Evolutionary conservation across 2,797 vertebrate genomes (phyloP), one percentile per base, ranked within the genome.

Genomic region (Cetoscarus ocellatus): DNA sequence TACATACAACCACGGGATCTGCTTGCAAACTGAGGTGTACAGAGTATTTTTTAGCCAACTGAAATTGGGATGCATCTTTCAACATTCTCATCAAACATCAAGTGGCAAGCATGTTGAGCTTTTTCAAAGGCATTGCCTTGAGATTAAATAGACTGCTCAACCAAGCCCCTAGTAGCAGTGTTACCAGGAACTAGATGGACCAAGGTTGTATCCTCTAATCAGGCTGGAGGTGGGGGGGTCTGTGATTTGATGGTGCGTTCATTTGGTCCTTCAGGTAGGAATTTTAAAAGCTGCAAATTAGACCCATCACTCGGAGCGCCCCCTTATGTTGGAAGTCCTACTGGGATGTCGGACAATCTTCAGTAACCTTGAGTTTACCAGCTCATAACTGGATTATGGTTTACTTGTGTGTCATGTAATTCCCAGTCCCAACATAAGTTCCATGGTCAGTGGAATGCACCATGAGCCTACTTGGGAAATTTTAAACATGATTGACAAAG

Each of bases 21-120:
- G 80, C 82, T 88, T 65, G 86, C 75, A 80, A 78, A 79, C 74
- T 64, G 35, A 83, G 70, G 81, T 53, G 52, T 47, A 77, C 75
- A 68, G 73, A 77, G 73, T 73, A 77, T 83, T 91, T 84, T 70
- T 65, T 75, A 67, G 49, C 57, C 72, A 84, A 86, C 82, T 82
- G 77, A 59, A 35, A 67, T 42, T 39, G 13, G 54, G 42, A 27
- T 17, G 35, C 45, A 72, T 64, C 63, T 0, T 5, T 50, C 63
- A 56, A 50, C 12, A 13, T 19, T 42, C 64, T 11, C 27, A 54
- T 63, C 73, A 38, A 43, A 43, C n/a, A 5, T 50, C 10, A 8
- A 53, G 71, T 2, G 15, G 49, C 72, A 11, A 61, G 44, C 55
- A 64, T 50, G 9, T 44, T 13, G 39, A 70, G 73, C 63, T 53